Base-by-base conservation (phyloP, 2,888 invertebrate genomes). In the Aethes cnicana region DNA sequence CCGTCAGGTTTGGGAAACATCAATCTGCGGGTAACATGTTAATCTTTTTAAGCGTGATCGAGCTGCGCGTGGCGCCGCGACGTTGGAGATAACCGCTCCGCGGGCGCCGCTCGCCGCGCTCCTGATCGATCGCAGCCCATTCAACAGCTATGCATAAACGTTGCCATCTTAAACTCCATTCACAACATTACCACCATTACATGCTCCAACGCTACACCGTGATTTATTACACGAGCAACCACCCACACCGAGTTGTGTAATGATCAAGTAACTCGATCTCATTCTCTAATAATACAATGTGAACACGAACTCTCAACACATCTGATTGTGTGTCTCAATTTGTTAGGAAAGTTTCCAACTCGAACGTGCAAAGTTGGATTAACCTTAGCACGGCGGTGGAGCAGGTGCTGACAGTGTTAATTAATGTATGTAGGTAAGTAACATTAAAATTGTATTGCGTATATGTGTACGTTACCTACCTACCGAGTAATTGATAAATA, bases 361-460 rank as follows among this genome's bases (percentile, higher is more conserved):
- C 59, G 52, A 69, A 72, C 68, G 69, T 64, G 61, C 59, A 64
- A 77, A 78, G 65, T 77, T 76, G 69, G 69, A 77, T 78, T 70
- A 77, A 72, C 72, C 55, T 23, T 46, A 35, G 41, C 41, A 41
- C 44, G 26, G 47, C 70, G 74, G 63, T 70, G 65, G 65, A 66
- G 60, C 78, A 80, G 77, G 77, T 82, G 80, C 73, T 77, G 66
- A 62, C 69, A 66, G 69, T 72, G 74, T 76, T 79, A 78, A 81
- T 82, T 78, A 80, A 83, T 82, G 74, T 72, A 77, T 67, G 64
- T 68, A 28, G 6, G n/a, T n/a, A n/a, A 6, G 28, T 11, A 69
- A 61, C 62, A 58, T 61, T 55, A 54, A 60, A 71, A 77, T 78
- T 73, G 46, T 75, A 76, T 80, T 71, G 69, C 66, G 62, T 66